Conservation (phyloP, 2,888 invertebrate genomes). For the Branchipolynoe longqiensis region DNA sequence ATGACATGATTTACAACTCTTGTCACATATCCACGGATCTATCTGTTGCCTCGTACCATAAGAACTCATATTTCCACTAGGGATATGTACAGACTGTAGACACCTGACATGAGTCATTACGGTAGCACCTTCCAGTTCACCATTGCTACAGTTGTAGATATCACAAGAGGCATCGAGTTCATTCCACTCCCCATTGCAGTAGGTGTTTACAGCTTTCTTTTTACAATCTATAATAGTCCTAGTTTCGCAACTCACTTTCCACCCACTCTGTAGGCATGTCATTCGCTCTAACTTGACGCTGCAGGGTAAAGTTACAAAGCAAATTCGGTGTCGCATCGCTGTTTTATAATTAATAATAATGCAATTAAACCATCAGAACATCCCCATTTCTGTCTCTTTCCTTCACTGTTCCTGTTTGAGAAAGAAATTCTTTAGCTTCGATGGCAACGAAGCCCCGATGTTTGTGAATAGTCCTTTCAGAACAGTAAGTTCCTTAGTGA, state of each 20-base stretch:
- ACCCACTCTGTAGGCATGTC: too few relatives aligned
- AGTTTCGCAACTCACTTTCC: too few relatives aligned
- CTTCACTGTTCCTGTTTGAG: constrained; percentile 29
- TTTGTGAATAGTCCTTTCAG: constrained; percentile 88
- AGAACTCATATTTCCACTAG: neutral
- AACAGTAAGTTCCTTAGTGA: constrained; percentile 91
- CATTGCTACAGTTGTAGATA: neutral
- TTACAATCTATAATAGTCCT: too few relatives aligned
- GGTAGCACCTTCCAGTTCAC: neutral
- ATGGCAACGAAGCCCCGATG: constrained; percentile 79
- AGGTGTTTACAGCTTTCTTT: neutral
- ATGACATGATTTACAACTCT: constrained; percentile 2
- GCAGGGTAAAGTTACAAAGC: too few relatives aligned
- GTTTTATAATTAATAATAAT: too few relatives aligned
- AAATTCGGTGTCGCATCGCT: too few relatives aligned
- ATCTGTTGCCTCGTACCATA: neutral
- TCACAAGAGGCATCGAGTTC: neutral
- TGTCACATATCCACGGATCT: neutral
- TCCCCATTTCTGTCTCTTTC: constrained; percentile 17
- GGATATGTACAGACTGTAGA: constrained; percentile 3
- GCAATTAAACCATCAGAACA: neutral
- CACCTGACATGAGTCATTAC: neutral
- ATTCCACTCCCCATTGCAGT: neutral
- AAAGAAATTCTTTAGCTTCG: constrained; percentile 50
- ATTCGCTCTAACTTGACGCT: too few relatives aligned